Percentiles rank a stretch among this genome's conserved stretches.
These are phyloP conservation scores for Caenorhabditis drosophilae DNA, from an alignment of 2,888 invertebrate genomes.

Conservation along the genomic window DNA sequence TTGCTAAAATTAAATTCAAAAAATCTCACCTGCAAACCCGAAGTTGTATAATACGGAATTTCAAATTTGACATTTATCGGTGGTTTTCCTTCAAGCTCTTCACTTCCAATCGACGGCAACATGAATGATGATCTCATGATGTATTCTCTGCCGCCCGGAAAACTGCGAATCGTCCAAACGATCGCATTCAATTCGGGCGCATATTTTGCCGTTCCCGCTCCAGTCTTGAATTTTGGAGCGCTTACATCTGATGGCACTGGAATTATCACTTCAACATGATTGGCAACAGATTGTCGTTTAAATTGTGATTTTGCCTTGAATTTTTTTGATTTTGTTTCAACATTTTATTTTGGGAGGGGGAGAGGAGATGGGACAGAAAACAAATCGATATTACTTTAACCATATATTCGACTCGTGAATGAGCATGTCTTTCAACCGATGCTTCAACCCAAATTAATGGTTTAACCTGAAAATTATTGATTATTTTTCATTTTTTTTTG, in stretches of 20 bases:
- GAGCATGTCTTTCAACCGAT: constrained; percentile 93
- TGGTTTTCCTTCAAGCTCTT: constrained; percentile 92
- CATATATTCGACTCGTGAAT: constrained; percentile 97
- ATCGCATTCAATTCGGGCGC: constrained; percentile 94
- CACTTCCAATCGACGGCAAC: constrained; percentile 89
- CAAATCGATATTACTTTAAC: no score
- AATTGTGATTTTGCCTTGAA: constrained; percentile 91
- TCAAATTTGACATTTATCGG: constrained; percentile 98
- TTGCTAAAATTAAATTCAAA: background rate
- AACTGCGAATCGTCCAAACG: constrained; percentile 78
- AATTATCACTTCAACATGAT: constrained; percentile 95
- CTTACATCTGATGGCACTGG: constrained; percentile 95
- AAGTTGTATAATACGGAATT: constrained; percentile 97
- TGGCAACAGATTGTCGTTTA: constrained; percentile 94
- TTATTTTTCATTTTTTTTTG: background rate
- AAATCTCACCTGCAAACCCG: constrained; percentile 85
- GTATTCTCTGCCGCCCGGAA: constrained; percentile 87
- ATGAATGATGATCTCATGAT: constrained; percentile 98
- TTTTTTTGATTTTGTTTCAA: constrained; percentile 1
- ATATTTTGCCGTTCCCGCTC: constrained; percentile 80
- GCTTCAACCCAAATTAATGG: constrained; percentile 99
- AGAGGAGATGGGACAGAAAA: no score
- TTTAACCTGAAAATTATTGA: constrained; percentile 75
- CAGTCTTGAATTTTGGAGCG: constrained; percentile 83
- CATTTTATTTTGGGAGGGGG: background rate